Base-by-base conservation (phyloP, 2,888 invertebrate species). In the Drosophila kanekoi region DNA sequence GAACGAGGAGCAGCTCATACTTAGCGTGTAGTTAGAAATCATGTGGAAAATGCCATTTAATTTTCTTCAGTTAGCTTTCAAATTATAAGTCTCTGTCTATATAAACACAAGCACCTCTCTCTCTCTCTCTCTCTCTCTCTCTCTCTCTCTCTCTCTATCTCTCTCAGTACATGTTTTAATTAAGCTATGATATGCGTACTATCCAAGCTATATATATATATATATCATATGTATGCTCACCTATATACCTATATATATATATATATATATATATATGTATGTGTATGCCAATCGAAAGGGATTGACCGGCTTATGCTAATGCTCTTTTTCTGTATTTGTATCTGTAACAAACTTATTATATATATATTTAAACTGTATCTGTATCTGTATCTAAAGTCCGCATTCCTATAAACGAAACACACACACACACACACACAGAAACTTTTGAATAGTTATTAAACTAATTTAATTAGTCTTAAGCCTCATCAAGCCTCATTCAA, bases 381-480 rank as follows among this genome's bases (percentile, higher is more conserved):
- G 53, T 66, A 66, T 41, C 68, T 54, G 60, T 69, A 81, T 63
- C 82, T 70, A 79, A 64, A 69, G 64, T 78, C 77, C 81, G 82
- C 82, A 78, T 87, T 71, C 76, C 68, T 85, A 73, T 61, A 72
- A 72, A 74, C 47, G 32, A 52, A 40, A 65, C 20, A 54, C 40
- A 53, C 40, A 53, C 51, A 66, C 41, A 64, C 32, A 35, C 35
- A 18, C 48, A 37, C 35, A 35, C 48, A 35, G 35, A 35, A 66
- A 54, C 54, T 72, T 72, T 72, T 61, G 59, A 62, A 57, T 60
- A 62, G 73, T 47, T 52, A 63, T 67, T 62, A 33, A 71, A 61
- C 53, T 71, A 77, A 74, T 74, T 77, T 77, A 77, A 73, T 69
- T 78, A 76, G 56, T 32, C 47, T 16, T 87, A 78, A 87, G 77